Evolutionary conservation across 2,888 invertebrate species (phyloP).

Genomic region (Trileptium ribeirensis): DNA sequence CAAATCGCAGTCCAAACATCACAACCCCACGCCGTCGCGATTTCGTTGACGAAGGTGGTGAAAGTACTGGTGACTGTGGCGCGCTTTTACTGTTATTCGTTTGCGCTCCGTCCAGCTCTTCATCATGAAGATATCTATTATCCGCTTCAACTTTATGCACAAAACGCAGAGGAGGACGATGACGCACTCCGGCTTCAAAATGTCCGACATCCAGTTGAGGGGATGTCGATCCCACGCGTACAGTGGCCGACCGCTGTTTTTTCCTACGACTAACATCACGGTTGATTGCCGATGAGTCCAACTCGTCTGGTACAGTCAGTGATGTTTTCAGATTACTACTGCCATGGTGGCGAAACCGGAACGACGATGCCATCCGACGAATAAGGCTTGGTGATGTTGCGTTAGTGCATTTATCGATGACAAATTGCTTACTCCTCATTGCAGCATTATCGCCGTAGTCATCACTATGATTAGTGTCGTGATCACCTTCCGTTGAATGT

Average conservation of each 20-base stretch:
- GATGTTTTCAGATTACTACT: background rate
- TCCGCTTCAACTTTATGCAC: background rate
- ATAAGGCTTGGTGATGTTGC: background rate
- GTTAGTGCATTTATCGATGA: background rate
- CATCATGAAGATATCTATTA: background rate
- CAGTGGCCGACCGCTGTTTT: background rate
- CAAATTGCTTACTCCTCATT: too few species aligned
- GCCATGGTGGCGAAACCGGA: background rate
- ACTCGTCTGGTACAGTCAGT: background rate
- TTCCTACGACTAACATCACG: too few species aligned
- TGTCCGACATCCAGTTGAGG: background rate
- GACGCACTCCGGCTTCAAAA: background rate
- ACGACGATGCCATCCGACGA: conserved; percentile 15
- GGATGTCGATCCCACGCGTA: background rate
- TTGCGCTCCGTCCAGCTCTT: background rate
- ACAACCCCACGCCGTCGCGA: too few species aligned
- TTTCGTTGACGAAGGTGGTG: too few species aligned
- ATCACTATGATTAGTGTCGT: too few species aligned
- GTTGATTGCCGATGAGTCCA: background rate
- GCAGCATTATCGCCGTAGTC: too few species aligned
- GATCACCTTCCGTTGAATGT: too few species aligned
- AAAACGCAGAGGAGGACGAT: background rate
- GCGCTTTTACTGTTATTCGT: background rate
- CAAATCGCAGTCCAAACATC: too few species aligned
- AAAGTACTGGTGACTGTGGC: conserved; percentile 15